A percentile compares a stretch with the other conserved stretches of the same genome.
These are phyloP conservation scores for Scaptomyza tumidula DNA, from an alignment of 2,888 invertebrate genomes.

Conservation along the genomic window DNA sequence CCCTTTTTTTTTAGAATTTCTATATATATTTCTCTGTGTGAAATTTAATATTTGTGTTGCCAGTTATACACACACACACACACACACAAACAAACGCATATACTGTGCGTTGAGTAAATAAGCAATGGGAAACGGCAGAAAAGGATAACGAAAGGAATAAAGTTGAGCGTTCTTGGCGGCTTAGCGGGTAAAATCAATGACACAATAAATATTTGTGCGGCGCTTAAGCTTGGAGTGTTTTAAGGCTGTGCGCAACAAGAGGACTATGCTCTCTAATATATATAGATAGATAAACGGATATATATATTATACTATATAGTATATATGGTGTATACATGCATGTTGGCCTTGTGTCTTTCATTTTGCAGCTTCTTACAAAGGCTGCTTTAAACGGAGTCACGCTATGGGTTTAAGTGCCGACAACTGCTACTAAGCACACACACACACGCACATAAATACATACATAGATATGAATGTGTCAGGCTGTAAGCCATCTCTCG, in stretches of 20 bases:
- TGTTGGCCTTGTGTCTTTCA: slow-evolving; percentile 12
- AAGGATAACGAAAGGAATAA: slow-evolving; percentile 25
- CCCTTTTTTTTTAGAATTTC: slow-evolving; percentile 30
- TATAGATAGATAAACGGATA: slow-evolving; percentile 28
- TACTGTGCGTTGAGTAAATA: slow-evolving; percentile 48
- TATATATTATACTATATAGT: slow-evolving; percentile 5
- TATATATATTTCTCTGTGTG: slow-evolving; percentile 45
- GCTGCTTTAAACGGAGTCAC: slow-evolving; percentile 39
- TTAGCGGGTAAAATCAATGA: slow-evolving; percentile 79
- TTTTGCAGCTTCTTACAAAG: slow-evolving; percentile 16
- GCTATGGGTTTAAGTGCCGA: slow-evolving; percentile 40
- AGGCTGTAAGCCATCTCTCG: slow-evolving; percentile 61
- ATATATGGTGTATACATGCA: slow-evolving; percentile 1
- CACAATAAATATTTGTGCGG: slow-evolving; percentile 80
- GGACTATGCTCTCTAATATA: slow-evolving; percentile 12
- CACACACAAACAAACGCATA: slow-evolving; percentile 5
- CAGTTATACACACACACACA: slow-evolving; percentile 37
- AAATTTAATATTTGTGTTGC: slow-evolving; percentile 73
- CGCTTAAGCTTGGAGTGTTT: slow-evolving; percentile 73
- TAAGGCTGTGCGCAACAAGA: slow-evolving; percentile 63
- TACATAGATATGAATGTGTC: slow-evolving; percentile 21
- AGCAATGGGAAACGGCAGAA: slow-evolving; percentile 32
- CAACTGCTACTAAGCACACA: slow-evolving; percentile 53
- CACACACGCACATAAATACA: slow-evolving; percentile 20
- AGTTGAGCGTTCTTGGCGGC: slow-evolving; percentile 69